Evolutionary conservation across 2,113 vertebrate species (phyloP).

Genomic region (Cygnus atratus): DNA sequence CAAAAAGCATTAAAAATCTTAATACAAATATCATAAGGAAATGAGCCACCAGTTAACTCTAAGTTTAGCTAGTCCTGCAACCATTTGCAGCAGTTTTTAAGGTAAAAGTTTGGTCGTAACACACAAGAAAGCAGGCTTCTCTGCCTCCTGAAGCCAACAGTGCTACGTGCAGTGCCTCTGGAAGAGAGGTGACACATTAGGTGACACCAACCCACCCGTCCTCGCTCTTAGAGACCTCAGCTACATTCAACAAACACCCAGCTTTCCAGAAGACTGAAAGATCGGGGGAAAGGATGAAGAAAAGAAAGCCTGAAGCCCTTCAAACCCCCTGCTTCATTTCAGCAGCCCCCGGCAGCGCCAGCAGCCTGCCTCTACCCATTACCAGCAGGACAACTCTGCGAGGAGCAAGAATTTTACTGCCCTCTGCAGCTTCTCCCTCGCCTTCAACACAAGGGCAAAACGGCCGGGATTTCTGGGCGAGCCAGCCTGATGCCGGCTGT

Average conservation of each 20-base stretch:
- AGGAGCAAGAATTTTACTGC: conserved; percentile 69
- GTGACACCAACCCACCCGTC: not conserved
- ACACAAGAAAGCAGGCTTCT: not conserved
- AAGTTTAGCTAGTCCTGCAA: not conserved
- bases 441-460: conserved; percentile 5
- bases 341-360: not conserved
- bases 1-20: not conserved
- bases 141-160: not conserved
- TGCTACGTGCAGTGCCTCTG: not conserved
- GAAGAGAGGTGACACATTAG: not conserved
- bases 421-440: conserved; percentile 66
- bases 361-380: not conserved
- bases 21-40: not conserved
- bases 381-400: not conserved
- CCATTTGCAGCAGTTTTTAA: not conserved
- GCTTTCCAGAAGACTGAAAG: not conserved
- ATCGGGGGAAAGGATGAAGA: fast-evolving
- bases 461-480: not conserved
- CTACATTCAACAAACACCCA: not conserved
- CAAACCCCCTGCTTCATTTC: not conserved
- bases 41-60: not conserved
- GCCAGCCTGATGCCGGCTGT: not conserved
- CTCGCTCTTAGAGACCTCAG: not conserved
- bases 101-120: not conserved
- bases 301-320: not conserved